phyloP scores from a whole-genome alignment of 2,113 vertebrate species.

The Passer montanus region DNA sequence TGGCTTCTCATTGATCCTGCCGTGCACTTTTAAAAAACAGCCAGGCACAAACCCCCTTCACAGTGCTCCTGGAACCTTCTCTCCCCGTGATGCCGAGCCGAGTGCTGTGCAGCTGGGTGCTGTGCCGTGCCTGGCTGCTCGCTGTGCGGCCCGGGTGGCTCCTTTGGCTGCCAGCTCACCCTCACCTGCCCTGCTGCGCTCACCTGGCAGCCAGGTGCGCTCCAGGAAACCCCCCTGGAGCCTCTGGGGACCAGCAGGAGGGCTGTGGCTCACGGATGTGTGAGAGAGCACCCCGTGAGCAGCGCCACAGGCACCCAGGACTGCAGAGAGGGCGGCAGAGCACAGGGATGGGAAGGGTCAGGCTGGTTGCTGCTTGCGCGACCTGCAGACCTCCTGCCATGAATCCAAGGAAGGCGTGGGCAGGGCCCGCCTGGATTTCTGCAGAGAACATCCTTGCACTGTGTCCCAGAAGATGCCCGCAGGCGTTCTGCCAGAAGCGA shows the following conservation, averaged over 20 bases:
- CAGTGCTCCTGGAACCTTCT: neutral
- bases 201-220: neutral
- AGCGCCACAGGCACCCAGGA: neutral
- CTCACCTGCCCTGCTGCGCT: neutral
- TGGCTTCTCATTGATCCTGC: neutral
- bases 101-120: neutral
- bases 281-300: neutral
- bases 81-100: neutral
- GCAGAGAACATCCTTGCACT: neutral
- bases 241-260: neutral
- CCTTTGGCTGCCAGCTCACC: neutral
- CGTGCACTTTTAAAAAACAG: neutral
- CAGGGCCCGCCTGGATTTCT: neutral
- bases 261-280: too few relatives aligned
- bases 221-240: neutral
- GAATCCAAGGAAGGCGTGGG: too few relatives aligned
- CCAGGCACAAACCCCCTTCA: neutral
- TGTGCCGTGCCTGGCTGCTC: neutral
- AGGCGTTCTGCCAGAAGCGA: too few relatives aligned
- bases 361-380: neutral
- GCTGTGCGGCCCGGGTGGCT: rapidly evolving
- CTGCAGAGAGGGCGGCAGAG: neutral
- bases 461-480: neutral
- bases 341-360: too few relatives aligned
- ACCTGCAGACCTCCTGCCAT: rapidly evolving